Conservation (phyloP, 2,888 invertebrate species). For the Gastracanthus pulcherrimus region DNA sequence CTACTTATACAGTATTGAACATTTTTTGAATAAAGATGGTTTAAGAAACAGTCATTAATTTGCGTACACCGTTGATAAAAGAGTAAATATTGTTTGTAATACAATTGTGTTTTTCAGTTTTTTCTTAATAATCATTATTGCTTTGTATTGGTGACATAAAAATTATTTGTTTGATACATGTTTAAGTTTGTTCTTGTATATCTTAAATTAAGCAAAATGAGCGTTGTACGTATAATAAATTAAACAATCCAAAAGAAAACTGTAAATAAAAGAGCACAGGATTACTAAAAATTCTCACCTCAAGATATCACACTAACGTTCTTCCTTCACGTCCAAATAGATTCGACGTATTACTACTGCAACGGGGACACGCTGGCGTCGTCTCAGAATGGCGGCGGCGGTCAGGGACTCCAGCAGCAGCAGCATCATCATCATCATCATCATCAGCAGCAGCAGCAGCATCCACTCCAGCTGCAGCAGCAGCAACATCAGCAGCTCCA, state of each 20-base stretch:
- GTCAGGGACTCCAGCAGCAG: constrained; percentile 44
- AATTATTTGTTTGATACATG: too few relatives aligned
- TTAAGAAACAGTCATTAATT: too few relatives aligned
- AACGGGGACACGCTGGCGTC: constrained; percentile 78
- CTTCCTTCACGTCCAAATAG: constrained; percentile 71
- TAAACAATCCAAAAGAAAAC: neutral
- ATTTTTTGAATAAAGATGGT: too few relatives aligned
- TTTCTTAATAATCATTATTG: too few relatives aligned
- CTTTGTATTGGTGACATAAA: too few relatives aligned
- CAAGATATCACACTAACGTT: neutral
- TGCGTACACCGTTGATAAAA: too few relatives aligned
- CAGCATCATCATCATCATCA: constrained; percentile 23
- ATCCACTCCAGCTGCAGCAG: neutral
- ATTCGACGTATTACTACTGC: constrained; percentile 84
- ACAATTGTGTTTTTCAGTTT: too few relatives aligned
- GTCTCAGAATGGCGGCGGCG: constrained; percentile 68
- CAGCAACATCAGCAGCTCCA: constrained; percentile 19
- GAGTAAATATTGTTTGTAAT: too few relatives aligned
- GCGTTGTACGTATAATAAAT: neutral
- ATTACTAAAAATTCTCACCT: neutral
- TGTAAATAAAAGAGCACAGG: constrained; percentile 5
- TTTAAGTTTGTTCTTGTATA: too few relatives aligned
- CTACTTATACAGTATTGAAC: too few relatives aligned
- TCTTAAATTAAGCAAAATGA: neutral
- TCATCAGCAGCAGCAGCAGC: constrained; percentile 59